A percentile compares a stretch with the other conserved stretches of the same genome.
phyloP scores from a whole-genome alignment of 2,888 invertebrate genomes.

The Junonia oenone region DNA sequence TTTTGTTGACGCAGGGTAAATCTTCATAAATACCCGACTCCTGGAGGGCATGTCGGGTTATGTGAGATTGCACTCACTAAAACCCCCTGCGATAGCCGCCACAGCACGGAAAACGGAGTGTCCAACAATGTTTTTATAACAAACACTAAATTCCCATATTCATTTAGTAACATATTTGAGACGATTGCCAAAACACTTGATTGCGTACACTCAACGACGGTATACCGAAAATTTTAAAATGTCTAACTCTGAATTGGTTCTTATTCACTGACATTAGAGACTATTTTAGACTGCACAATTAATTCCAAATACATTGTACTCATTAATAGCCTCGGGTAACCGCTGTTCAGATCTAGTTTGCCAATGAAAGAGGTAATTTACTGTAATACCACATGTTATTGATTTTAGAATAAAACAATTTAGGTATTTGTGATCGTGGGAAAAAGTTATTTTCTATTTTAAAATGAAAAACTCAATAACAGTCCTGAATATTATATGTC shows the following conservation, averaged over 20 bases:
- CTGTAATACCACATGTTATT: slow-evolving; percentile 10
- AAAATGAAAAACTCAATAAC: too few species aligned
- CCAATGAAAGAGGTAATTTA: slow-evolving; percentile 19
- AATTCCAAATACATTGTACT: slow-evolving; percentile 1
- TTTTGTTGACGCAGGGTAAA: too few species aligned
- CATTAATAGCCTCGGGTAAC: slow-evolving; percentile 14
- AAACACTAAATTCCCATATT: neutral
- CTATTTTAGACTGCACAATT: neutral
- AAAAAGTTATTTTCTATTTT: too few species aligned
- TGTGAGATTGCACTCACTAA: too few species aligned
- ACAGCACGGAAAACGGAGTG: too few species aligned
- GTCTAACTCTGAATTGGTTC: neutral
- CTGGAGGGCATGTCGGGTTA: too few species aligned
- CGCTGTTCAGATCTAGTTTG: slow-evolving; percentile 19
- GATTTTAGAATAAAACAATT: slow-evolving; percentile 6
- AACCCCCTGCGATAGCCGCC: too few species aligned
- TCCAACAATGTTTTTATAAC: too few species aligned
- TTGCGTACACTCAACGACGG: neutral
- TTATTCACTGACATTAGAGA: neutral
- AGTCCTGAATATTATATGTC: too few species aligned
- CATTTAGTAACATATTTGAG: neutral
- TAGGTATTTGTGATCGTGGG: slow-evolving; percentile 7
- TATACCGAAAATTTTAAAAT: neutral
- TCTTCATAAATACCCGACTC: too few species aligned
- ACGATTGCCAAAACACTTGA: neutral